Base-by-base conservation (phyloP, 2,888 invertebrate genomes). In the Barypeithes pellucidus region DNA sequence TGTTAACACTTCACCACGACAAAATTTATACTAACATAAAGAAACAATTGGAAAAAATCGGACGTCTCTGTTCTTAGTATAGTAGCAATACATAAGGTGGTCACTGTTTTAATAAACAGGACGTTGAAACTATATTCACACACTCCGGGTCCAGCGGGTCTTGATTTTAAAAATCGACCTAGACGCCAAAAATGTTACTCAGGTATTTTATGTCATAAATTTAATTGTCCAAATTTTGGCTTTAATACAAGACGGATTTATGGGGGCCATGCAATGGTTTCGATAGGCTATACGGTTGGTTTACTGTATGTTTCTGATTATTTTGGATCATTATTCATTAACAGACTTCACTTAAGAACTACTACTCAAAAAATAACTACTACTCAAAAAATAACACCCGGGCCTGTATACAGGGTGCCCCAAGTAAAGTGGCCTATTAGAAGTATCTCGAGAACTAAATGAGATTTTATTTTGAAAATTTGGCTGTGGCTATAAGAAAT, bases 231-330 rank as follows among this genome's bases (percentile, higher is more conserved):
- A 29, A 45, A 29, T 60, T 39, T 60, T 60, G 60, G 60, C 43
- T 60, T n/a, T 41, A 61, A 8, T 39, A 61, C 43, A 45, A 16
- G 9, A 3, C 29, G 43, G 61, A 61, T 61, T 61, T 45, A 61
- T 61, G 8, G 43, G 9, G 16, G 29, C 24, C 14, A 61, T 61
- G n/a, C n/a, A n/a, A n/a, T n/a, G n/a, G n/a, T n/a, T n/a, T n/a
- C n/a, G n/a, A n/a, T n/a, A n/a, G 16, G 29, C 24, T 22, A 61
- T 61, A 18, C 20, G 16, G 29, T 45, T 11, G 11, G 8, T 18
- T 18, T 29, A 57, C 16, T 57, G 54, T 41, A 5, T 20, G 60
- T 41, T 60, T 20, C 0, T 14, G 36, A 39, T 57, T 1, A 16
- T 39, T 36, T 57, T 57, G 57, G 11, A 36, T 57, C 60, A 20